Conservation (phyloP, 2,888 invertebrate genomes). For the Lithophane semibrunnea region DNA sequence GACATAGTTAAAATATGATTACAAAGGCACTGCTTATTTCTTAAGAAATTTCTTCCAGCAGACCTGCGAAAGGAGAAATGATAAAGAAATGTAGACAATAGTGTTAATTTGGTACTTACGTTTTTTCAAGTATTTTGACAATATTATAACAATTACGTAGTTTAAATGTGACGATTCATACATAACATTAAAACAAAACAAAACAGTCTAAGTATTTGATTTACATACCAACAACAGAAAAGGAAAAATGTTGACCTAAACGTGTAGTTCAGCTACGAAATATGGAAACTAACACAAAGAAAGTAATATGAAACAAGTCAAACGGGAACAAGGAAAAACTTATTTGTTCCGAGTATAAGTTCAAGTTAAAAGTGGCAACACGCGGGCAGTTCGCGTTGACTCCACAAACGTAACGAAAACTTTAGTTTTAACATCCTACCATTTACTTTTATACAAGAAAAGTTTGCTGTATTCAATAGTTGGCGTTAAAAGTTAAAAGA, state of each 20-base stretch:
- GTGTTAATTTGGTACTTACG: no score
- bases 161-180: background rate
- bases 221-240: constrained; percentile 3
- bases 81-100: no score
- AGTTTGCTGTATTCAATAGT: constrained; percentile 44
- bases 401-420: constrained; percentile 41
- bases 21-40: no score
- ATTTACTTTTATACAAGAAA: constrained; percentile 38
- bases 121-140: no score
- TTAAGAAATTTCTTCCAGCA: no score
- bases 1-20: no score
- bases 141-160: background rate
- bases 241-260: constrained; percentile 12
- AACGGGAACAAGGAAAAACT: constrained; percentile 49
- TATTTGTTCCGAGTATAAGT: constrained; percentile 43
- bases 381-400: constrained; percentile 24
- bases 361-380: constrained; percentile 56
- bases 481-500: constrained; percentile 19
- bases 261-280: constrained; percentile 17
- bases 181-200: background rate
- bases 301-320: constrained; percentile 49
- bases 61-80: no score
- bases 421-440: constrained; percentile 36
- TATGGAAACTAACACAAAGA: constrained; percentile 56
- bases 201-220: background rate